Conservation (phyloP, 2,113 vertebrate genomes). For the Rhinolophus sinicus region DNA sequence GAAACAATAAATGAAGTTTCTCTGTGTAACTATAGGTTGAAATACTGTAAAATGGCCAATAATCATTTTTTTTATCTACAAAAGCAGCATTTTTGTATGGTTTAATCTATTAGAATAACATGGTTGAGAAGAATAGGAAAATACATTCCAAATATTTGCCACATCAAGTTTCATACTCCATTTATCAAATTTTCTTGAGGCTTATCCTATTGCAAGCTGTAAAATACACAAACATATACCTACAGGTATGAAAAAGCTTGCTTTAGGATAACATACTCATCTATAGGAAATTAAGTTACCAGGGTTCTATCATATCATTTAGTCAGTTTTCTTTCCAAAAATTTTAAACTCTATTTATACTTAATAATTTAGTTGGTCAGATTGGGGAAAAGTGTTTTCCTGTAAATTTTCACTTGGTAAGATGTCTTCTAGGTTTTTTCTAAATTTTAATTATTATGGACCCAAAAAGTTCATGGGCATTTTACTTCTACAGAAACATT, state of each 20-base stretch:
- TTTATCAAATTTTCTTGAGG: neutral
- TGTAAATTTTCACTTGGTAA: neutral
- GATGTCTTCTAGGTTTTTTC: neutral
- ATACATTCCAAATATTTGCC: neutral
- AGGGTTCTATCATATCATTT: neutral
- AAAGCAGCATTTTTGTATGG: neutral
- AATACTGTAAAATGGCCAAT: neutral
- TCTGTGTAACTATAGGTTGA: neutral
- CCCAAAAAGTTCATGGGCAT: neutral
- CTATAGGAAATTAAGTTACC: neutral
- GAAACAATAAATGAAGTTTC: neutral
- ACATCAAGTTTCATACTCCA: conserved; percentile 14
- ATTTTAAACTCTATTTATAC: neutral
- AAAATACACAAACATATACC: neutral
- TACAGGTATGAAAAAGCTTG: neutral
- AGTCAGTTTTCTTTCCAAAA: neutral
- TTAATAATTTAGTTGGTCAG: neutral
- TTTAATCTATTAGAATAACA: neutral
- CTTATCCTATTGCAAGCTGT: neutral
- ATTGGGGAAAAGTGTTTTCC: neutral
- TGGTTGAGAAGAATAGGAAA: neutral
- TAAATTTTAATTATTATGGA: neutral
- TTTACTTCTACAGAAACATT: neutral
- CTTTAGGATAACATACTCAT: neutral
- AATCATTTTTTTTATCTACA: neutral